Evolutionary conservation across 2,888 invertebrate genomes (phyloP).

Genomic region (Abrostola triplasia): DNA sequence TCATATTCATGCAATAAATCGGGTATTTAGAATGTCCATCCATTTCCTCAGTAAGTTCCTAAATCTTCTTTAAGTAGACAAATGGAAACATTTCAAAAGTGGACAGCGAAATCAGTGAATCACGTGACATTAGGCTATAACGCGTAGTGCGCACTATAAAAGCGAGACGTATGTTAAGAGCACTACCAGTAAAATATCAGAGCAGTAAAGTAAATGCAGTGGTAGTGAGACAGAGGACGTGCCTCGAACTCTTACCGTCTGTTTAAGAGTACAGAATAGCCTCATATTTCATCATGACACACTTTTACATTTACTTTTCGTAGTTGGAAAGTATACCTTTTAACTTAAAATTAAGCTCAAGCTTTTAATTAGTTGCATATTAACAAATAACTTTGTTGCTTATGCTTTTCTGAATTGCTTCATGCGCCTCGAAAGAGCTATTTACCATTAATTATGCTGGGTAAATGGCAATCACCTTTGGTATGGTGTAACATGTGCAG

Average conservation of each 20-base stretch:
- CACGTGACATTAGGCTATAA: conserved; percentile 86
- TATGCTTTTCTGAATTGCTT: too few species aligned
- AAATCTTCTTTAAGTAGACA: conserved; percentile 36
- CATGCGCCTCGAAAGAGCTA: too few species aligned
- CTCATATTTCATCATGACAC: conserved; percentile 56
- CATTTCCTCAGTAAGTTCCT: conserved; percentile 24
- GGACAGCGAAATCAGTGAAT: conserved; percentile 70
- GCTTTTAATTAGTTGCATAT: too few species aligned
- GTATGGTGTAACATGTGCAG: too few species aligned
- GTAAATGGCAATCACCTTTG: too few species aligned
- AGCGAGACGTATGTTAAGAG: conserved; percentile 86
- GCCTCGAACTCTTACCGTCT: conserved; percentile 67
- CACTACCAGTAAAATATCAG: conserved; percentile 87
- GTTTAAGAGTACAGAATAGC: conserved; percentile 59
- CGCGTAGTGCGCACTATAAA: conserved; percentile 85
- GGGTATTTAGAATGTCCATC: conserved; percentile 3
- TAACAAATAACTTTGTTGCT: too few species aligned
- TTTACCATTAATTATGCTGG: too few species aligned
- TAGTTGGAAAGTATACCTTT: neutral
- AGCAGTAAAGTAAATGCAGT: conserved; percentile 87
- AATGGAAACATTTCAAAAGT: conserved; percentile 43
- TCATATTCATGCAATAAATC: conserved; percentile 22
- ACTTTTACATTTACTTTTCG: conserved; percentile 50
- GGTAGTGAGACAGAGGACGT: conserved; percentile 77
- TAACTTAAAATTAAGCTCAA: too few species aligned